These are phyloP conservation scores for Schizothorax lantsangensis DNA, from an alignment of 2,797 vertebrate species.

Conservation along the genomic window DNA sequence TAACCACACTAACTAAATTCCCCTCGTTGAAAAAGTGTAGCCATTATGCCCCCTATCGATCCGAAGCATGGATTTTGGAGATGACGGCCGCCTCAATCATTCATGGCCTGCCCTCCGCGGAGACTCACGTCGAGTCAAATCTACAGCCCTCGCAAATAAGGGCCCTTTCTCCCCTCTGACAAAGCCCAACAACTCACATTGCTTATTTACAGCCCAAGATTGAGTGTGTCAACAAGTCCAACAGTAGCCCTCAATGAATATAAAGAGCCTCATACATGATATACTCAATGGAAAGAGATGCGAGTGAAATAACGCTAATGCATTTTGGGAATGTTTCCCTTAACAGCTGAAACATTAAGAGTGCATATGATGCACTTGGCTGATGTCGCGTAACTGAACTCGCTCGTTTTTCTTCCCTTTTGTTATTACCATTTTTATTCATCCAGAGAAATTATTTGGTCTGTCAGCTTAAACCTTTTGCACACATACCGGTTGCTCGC, in stretches of 20 bases:
- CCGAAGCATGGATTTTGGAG: slow-evolving; percentile 63
- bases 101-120: slow-evolving; percentile 55
- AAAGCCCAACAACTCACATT: slow-evolving; percentile 33
- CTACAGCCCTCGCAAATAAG: slow-evolving; percentile 54
- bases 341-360: slow-evolving; percentile 31
- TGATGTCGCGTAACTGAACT: slow-evolving; percentile 25
- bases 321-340: slow-evolving; percentile 20
- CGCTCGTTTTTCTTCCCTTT: slow-evolving; percentile 11
- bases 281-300: slow-evolving; percentile 36
- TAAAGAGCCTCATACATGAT: slow-evolving; percentile 50
- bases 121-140: slow-evolving; percentile 53
- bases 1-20: slow-evolving; percentile 78
- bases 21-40: slow-evolving; percentile 75
- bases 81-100: slow-evolving; percentile 60
- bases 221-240: slow-evolving; percentile 53
- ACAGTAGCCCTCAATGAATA: slow-evolving; percentile 50
- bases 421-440: slow-evolving; percentile 21
- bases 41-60: slow-evolving; percentile 77
- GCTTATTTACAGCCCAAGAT: slow-evolving; percentile 42
- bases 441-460: slow-evolving; percentile 11
- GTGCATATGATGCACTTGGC: slow-evolving; percentile 24
- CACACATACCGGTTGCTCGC: slow-evolving; percentile 12
- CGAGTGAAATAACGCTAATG: slow-evolving; percentile 24
- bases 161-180: slow-evolving; percentile 38
- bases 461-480: slow-evolving; percentile 14